Conservation (phyloP, 2,113 vertebrate genomes). For the Eleginops maclovinus region DNA sequence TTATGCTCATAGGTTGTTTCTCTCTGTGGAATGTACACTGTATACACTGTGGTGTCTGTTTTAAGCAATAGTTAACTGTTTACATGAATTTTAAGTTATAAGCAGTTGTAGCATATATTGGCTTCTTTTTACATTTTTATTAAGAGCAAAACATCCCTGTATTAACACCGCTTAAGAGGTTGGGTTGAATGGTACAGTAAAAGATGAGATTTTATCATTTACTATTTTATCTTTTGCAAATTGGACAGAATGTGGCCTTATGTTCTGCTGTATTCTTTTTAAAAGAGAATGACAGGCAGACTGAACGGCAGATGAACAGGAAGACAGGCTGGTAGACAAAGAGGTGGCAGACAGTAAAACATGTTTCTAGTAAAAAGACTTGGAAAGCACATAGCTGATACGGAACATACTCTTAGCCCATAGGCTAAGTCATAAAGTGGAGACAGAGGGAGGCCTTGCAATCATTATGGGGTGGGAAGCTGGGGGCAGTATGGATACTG, state of each 20-base stretch:
- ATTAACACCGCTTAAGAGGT: no score
- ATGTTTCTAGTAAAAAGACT: constrained; percentile 37
- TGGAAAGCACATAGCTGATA: constrained; percentile 50
- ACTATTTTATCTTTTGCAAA: not conserved
- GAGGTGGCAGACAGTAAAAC: constrained; percentile 41
- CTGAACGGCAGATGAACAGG: constrained; percentile 16
- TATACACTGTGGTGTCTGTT: not conserved
- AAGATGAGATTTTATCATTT: no score
- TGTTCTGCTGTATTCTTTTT: not conserved
- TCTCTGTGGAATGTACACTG: not conserved
- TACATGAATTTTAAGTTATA: not conserved
- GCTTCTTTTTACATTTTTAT: not conserved
- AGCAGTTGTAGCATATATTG: constrained; percentile 2
- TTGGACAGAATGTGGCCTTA: not conserved
- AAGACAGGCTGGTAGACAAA: constrained; percentile 22
- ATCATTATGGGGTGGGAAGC: constrained; percentile 60
- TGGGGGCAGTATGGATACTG: constrained; percentile 29
- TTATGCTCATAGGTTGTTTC: not conserved
- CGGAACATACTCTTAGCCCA: constrained; percentile 21
- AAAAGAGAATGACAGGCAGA: not conserved
- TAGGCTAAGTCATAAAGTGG: constrained; percentile 36
- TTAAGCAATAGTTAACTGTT: not conserved
- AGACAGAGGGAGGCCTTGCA: constrained; percentile 44
- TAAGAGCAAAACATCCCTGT: not conserved
- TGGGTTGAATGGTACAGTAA: no score